Evolutionary conservation across 2,113 vertebrate species (phyloP).

Genomic region (Ranitomeya variabilis): DNA sequence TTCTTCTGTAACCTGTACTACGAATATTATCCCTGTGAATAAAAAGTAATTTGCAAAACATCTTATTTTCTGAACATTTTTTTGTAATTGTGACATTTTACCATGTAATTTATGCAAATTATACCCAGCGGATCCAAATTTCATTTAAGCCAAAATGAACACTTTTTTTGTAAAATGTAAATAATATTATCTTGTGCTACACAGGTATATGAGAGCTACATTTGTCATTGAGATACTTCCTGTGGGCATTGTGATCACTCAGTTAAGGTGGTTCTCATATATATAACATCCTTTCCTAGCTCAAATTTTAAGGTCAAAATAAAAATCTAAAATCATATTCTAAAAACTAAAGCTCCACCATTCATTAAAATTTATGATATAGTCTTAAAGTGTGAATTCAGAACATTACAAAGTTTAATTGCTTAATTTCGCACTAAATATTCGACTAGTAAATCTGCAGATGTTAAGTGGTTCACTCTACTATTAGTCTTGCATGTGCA

Average conservation of each 20-base stretch:
- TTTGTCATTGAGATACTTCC: not conserved
- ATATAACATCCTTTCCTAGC: no score
- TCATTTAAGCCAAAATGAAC: not conserved
- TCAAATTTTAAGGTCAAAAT: not conserved
- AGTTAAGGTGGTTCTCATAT: no score
- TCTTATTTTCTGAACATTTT: not conserved
- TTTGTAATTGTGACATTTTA: not conserved
- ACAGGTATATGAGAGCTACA: not conserved
- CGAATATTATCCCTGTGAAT: not conserved
- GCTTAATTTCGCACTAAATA: not conserved
- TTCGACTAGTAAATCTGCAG: not conserved
- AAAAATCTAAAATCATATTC: not conserved
- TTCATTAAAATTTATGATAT: conserved; percentile 1
- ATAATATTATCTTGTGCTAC: not conserved
- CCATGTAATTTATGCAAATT: not conserved
- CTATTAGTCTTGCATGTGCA: not conserved
- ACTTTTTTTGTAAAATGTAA: not conserved
- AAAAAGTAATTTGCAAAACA: not conserved
- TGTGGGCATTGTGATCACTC: not conserved
- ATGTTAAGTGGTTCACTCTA: not conserved
- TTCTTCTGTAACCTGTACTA: not conserved
- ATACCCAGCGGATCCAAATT: not conserved
- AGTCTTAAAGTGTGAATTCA: not conserved
- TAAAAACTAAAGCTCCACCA: not conserved
- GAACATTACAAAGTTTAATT: not conserved